Base-by-base conservation (phyloP, 2,888 invertebrate genomes). In the Barypeithes pellucidus region DNA sequence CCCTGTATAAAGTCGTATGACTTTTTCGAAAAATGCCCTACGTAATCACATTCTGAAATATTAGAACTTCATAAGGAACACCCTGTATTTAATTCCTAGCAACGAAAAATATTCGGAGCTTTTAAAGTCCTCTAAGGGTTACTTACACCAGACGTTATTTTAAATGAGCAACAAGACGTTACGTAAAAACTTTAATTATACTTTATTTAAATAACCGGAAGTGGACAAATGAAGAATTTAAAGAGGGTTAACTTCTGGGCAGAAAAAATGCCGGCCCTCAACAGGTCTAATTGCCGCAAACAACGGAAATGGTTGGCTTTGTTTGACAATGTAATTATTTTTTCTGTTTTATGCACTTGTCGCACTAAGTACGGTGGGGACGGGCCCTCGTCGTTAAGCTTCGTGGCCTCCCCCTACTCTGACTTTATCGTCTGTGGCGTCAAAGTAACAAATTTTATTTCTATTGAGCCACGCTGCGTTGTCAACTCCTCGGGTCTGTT, bases 321-420 rank as follows among this genome's bases (percentile, higher is more conserved):
- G 81, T 81, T 82, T 81, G 81, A 81, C 81, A 76, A 77, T 76
- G 79, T 81, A 82, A 82, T 83, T 82, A 82, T 79, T 81, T 82
- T 81, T 81, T 80, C 79, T 79, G 81, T 79, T 81, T 76, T 78
- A 77, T 82, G 79, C 82, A 83, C 82, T 82, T 82, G 82, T 79
- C 78, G 77, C 77, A 73, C 67, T 75, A 76, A 76, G 76, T 77
- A 79, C 75, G 82, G 81, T 81, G 81, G 80, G 80, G 80, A 75
- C 73, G 62, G 45, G 20, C 20, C 59, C 39, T 39, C 36, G 47
- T 63, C 45, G 57, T 63, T 22, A 60, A 24, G 62, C 59, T 71
- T 72, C 71, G 62, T 47, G 67, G 41, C 54, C 62, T 57, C 67
- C 73, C 73, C 47, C 66, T 45, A 43, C 61, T 60, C 71, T 47